Percentiles rank a stretch among this genome's conserved stretches.
phyloP scores from a whole-genome alignment of 1,140 invertebrate species.

The Pogonomyrmex barbatus region DNA sequence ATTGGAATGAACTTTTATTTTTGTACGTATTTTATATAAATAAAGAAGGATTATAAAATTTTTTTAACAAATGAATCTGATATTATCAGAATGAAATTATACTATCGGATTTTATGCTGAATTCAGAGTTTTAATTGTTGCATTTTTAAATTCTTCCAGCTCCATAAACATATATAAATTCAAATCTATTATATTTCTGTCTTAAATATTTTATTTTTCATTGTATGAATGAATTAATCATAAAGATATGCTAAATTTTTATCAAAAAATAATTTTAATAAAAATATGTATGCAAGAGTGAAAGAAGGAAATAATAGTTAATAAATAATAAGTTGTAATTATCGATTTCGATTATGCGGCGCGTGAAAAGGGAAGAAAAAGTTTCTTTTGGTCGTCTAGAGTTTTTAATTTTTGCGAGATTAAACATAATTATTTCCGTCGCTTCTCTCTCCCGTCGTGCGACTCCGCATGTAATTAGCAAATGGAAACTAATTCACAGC shows the following conservation, averaged over 20 bases:
- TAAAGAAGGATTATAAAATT: neutral
- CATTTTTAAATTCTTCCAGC: neutral
- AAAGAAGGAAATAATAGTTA: neutral
- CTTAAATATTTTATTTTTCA: neutral
- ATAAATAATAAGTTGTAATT: neutral
- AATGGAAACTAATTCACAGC: constrained; percentile 63
- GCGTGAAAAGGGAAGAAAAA: neutral
- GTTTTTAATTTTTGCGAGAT: constrained; percentile 57
- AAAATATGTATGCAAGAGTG: neutral
- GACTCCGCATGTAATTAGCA: constrained; percentile 55
- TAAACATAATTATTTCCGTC: constrained; percentile 63
- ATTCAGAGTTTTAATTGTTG: neutral
- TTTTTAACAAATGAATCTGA: neutral
- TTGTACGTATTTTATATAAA: neutral
- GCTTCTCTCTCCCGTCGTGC: constrained; percentile 1
- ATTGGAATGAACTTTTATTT: neutral
- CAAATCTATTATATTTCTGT: neutral
- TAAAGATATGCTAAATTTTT: neutral
- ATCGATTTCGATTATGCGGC: neutral
- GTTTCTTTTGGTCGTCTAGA: constrained; percentile 23
- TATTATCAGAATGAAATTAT: neutral
- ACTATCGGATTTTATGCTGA: neutral
- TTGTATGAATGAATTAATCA: neutral
- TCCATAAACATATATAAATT: neutral
- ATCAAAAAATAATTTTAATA: constrained; percentile 6